Conservation (phyloP, 1,140 invertebrate genomes). For the Brachionus manjavacas region DNA sequence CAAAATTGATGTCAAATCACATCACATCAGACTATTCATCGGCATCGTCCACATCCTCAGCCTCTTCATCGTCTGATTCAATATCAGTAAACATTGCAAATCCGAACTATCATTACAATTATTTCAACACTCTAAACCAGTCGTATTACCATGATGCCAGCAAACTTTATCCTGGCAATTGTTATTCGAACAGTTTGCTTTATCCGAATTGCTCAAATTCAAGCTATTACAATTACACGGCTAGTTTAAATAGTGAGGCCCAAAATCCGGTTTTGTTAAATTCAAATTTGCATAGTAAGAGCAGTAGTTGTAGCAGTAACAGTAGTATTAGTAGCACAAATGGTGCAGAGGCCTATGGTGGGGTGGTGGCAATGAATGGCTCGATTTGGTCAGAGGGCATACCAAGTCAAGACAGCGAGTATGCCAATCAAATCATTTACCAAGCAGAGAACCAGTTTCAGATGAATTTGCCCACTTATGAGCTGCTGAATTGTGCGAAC, state of each 20-base stretch:
- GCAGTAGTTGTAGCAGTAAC: slow-evolving; percentile 24
- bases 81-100: slow-evolving; percentile 16
- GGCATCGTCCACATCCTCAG: not conserved
- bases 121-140: not conserved
- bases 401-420: not conserved
- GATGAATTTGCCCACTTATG: slow-evolving; percentile 18
- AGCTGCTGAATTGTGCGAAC: slow-evolving; percentile 10
- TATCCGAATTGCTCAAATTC: slow-evolving; percentile 15
- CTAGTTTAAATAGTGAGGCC: not conserved
- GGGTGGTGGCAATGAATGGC: not conserved
- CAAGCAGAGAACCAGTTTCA: not conserved
- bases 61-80: not conserved
- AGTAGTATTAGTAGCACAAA: slow-evolving; percentile 25
- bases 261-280: not conserved
- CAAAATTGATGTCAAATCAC: not conserved
- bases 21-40: slow-evolving; percentile 8
- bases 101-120: slow-evolving; percentile 22
- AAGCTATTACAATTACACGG: not conserved
- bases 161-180: slow-evolving; percentile 1
- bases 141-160: slow-evolving; percentile 4
- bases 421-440: not conserved
- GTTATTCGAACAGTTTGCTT: slow-evolving; percentile 12
- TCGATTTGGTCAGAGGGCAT: not conserved
- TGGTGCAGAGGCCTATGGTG: not conserved
- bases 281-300: slow-evolving; percentile 20